Evolutionary conservation across 2,113 vertebrate genomes (phyloP).

Genomic region (Danionella cerebrum): DNA sequence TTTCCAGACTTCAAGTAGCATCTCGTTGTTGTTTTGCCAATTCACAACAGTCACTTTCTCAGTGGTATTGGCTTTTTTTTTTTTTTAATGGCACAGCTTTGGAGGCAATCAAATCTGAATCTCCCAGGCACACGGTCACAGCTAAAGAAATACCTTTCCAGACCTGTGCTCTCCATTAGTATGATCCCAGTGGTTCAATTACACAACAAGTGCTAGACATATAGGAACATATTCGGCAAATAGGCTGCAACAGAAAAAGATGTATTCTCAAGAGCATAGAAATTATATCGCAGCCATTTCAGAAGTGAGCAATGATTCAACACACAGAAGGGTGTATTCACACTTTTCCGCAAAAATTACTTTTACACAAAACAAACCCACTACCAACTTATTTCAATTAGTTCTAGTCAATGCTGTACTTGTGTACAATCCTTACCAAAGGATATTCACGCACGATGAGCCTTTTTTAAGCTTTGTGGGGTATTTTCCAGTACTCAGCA

Average conservation of each 20-base stretch:
- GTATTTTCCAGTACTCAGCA: not conserved
- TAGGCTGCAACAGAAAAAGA: not conserved
- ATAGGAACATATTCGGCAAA: slow-evolving; percentile 11
- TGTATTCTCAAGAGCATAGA: not conserved
- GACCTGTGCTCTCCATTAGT: slow-evolving; percentile 9
- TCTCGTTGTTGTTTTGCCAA: not conserved
- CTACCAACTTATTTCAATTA: not conserved
- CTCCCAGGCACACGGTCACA: slow-evolving; percentile 19
- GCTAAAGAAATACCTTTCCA: slow-evolving; percentile 19
- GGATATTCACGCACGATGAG: not conserved
- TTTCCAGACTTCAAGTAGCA: not conserved
- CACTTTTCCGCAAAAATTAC: not conserved
- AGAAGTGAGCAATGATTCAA: not conserved
- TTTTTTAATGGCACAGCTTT: slow-evolving; percentile 21
- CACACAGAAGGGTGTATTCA: not conserved
- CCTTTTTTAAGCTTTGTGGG: not conserved
- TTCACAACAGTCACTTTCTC: slow-evolving; percentile 1
- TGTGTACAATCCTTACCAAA: not conserved
- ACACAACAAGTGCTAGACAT: slow-evolving; percentile 13
- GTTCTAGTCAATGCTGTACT: not conserved
- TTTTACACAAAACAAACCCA: slow-evolving; percentile 5
- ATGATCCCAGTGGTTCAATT: slow-evolving; percentile 1
- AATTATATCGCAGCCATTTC: not conserved
- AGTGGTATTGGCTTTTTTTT: slow-evolving; percentile 6
- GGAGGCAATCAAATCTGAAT: slow-evolving; percentile 29